A percentile compares a stretch with the other conserved stretches of the same genome.
Conservation (phyloP, 37 sponge, comb jelly and placozoan genomes). For the Crambe crambe region DNA sequence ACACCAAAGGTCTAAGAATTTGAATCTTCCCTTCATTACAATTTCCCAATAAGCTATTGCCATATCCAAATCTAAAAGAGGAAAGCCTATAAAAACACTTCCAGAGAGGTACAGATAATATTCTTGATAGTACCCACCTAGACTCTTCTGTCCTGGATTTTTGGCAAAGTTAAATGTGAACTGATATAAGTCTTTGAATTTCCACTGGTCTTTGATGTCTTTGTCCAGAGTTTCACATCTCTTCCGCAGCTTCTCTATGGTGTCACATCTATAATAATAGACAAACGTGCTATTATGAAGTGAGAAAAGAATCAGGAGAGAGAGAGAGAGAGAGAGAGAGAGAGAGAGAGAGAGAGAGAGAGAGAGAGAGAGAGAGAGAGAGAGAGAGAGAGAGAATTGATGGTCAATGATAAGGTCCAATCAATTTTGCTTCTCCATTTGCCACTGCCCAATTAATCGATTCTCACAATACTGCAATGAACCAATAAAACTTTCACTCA, state of each 20-base stretch:
- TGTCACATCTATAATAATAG: conserved; percentile 94
- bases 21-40: conserved; percentile 80
- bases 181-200: conserved; percentile 96
- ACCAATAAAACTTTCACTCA: too few species aligned
- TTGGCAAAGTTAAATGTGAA: conserved; percentile 96
- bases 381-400: too few species aligned
- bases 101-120: neutral
- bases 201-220: conserved; percentile 74
- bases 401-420: too few species aligned
- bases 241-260: conserved; percentile 78
- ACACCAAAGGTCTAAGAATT: conserved; percentile 90
- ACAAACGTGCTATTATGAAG: neutral
- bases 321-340: neutral
- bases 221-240: conserved; percentile 78
- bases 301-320: neutral
- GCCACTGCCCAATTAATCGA: too few species aligned
- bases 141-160: conserved; percentile 90
- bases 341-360: neutral
- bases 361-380: too few species aligned
- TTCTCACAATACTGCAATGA: too few species aligned
- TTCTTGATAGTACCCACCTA: conserved; percentile 75
- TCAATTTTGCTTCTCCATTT: too few species aligned
- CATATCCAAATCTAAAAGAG: conserved; percentile 82
- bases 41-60: conserved; percentile 97
- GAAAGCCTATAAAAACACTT: neutral